These are phyloP conservation scores for Synanthedon tipuliformis DNA, from an alignment of 2,888 invertebrate species.

Conservation along the genomic window DNA sequence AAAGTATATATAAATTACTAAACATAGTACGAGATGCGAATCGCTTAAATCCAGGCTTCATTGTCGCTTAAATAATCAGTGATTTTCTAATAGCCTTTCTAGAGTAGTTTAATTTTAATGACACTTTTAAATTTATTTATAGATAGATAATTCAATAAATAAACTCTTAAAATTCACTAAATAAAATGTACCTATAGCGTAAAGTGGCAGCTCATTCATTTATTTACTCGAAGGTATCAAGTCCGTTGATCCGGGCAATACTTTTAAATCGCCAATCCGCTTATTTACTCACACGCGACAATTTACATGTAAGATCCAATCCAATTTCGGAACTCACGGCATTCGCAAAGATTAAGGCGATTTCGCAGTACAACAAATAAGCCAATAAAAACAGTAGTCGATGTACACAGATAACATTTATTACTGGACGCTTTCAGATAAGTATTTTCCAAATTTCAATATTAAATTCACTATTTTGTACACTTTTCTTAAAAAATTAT, in stretches of 20 bases:
- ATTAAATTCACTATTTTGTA: too few species aligned
- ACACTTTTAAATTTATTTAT: too few species aligned
- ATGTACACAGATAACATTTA: background rate
- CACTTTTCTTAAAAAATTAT: too few species aligned
- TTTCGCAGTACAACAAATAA: conserved; percentile 9
- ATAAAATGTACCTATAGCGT: background rate
- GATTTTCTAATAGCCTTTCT: too few species aligned
- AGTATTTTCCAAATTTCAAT: too few species aligned
- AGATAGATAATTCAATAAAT: too few species aligned
- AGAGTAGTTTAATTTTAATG: too few species aligned
- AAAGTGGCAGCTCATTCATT: background rate
- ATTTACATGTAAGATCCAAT: conserved; percentile 65
- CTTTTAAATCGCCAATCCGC: background rate
- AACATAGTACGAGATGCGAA: too few species aligned
- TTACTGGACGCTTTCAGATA: too few species aligned
- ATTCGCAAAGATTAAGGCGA: conserved; percentile 58
- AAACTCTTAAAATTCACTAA: background rate
- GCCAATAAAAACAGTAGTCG: background rate
- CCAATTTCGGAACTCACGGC: conserved; percentile 60
- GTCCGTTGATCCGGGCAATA: conserved; percentile 27
- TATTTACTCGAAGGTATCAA: conserved; percentile 21
- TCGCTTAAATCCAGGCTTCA: too few species aligned
- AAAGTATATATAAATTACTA: too few species aligned
- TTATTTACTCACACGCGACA: conserved; percentile 60
- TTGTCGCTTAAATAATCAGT: too few species aligned